Conservation (phyloP, 2,888 invertebrate genomes). For the Thereva nobilitata region DNA sequence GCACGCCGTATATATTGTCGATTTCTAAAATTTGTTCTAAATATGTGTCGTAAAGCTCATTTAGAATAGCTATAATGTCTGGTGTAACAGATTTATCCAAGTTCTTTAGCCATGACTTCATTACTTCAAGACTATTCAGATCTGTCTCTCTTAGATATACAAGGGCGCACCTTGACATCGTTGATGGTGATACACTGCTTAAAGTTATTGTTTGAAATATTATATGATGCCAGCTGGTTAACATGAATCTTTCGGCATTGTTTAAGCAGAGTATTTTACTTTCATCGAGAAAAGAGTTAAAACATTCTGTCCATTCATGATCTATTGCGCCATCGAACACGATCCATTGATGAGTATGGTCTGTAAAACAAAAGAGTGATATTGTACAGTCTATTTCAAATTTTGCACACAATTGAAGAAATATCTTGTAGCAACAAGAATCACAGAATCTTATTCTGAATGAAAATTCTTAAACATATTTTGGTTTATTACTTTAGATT, state of each 20-base stretch:
- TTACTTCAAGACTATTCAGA: slow-evolving; percentile 78
- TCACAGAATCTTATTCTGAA: too few relatives aligned
- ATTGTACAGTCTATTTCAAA: too few relatives aligned
- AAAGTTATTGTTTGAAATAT: slow-evolving; percentile 84
- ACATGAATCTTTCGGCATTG: slow-evolving; percentile 87
- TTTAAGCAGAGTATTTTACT: slow-evolving; percentile 92
- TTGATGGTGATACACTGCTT: slow-evolving; percentile 88
- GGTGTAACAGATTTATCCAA: slow-evolving; percentile 61
- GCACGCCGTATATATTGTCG: slow-evolving; percentile 70
- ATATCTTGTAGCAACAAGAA: too few relatives aligned
- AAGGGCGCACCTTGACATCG: slow-evolving; percentile 84
- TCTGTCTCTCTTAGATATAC: slow-evolving; percentile 87
- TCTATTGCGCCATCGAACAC: slow-evolving; percentile 91
- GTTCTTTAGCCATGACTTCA: slow-evolving; percentile 74
- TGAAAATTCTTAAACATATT: too few relatives aligned
- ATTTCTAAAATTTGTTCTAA: slow-evolving; percentile 70
- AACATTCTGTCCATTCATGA: slow-evolving; percentile 92
- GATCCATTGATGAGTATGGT: slow-evolving; percentile 84
- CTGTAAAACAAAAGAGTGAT: slow-evolving; percentile 43
- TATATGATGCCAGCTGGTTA: slow-evolving; percentile 88
- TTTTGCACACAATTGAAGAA: too few relatives aligned
- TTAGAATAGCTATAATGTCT: slow-evolving; percentile 66
- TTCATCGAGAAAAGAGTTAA: slow-evolving; percentile 90
- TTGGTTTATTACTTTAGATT: too few relatives aligned
- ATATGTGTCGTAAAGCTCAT: slow-evolving; percentile 68